Base-by-base conservation (phyloP, 2,113 vertebrate species). In the Emydura subglobosa region DNA sequence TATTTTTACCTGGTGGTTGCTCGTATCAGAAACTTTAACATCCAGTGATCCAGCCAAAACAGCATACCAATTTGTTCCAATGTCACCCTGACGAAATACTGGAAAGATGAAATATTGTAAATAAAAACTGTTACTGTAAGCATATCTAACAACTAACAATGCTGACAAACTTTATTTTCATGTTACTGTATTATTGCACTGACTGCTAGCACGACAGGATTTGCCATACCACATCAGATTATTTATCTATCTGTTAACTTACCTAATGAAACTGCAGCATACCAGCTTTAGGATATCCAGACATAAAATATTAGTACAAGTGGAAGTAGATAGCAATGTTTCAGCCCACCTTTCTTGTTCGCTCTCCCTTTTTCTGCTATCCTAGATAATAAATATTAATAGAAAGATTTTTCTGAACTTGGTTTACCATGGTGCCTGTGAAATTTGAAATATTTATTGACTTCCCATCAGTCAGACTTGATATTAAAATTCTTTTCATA, bases 41-140 rank as follows among this genome's bases (percentile, higher is more conserved):
- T 99, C 99, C 98, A 99, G 97, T 25, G 99, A 99, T 90, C 99
- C 99, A 50, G 99, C 99, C 78, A 99, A 98, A 81, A 99, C 99
- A 42, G 99, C 98, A 89, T 99, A 99, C 99, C 99, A 99, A 91
- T 99, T 99, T 39, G 99, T 99, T 90, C 99, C 99, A 89, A 99
- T 99, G 94, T 99, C 99, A 95, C 99, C 99, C 97, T 99, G 99
- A 39, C 99, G 99, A 98, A 99, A 99, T 76, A 99, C 99, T 99
- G 97, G 21, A 97, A 97, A 96, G 83, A 93, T 50, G 50, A 47
- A 91, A 86, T 93, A 25, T 92, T 76, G 79, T 95, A 79, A 97
- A 21, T 90, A 89, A 95, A 68, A 90, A n/a, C 6, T 85, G 31
- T 53, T 31, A 80, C 81, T 82, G 76, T 14, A 83, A 86, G 27